A percentile compares a stretch with the other conserved stretches of the same genome.
Evolutionary conservation across 2,113 vertebrate species (phyloP).

Genomic region (Upupa epops): DNA sequence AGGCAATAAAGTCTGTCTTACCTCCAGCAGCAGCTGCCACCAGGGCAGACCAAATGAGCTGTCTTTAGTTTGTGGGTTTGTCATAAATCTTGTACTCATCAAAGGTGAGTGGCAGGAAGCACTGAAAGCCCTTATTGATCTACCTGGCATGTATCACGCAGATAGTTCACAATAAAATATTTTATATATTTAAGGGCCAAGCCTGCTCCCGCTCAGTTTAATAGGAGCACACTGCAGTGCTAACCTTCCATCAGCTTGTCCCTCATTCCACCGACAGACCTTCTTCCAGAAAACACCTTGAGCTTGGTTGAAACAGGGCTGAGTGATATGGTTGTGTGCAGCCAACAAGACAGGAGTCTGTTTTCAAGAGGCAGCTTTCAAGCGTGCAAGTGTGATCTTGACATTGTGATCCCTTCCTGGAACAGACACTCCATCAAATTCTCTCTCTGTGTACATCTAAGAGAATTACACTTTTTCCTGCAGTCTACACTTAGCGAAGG

Average conservation of each 20-base stretch:
- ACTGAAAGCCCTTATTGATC: slow-evolving; percentile 49
- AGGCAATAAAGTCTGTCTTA: slow-evolving; percentile 34
- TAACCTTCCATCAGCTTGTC: not conserved
- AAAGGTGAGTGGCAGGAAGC: slow-evolving; percentile 48
- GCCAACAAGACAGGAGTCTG: not conserved
- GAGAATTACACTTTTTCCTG: not conserved
- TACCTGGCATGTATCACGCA: slow-evolving; percentile 29
- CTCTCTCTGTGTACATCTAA: not conserved
- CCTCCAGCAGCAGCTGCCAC: slow-evolving; percentile 35
- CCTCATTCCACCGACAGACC: not conserved
- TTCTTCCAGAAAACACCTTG: not conserved
- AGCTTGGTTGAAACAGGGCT: not conserved
- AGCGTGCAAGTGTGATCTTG: not conserved
- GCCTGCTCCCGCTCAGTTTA: slow-evolving; percentile 15
- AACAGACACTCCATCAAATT: slow-evolving; percentile 1
- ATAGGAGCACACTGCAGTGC: not conserved
- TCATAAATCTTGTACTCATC: slow-evolving; percentile 44
- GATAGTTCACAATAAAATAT: slow-evolving; percentile 51
- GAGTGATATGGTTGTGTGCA: not conserved
- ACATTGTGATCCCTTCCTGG: not conserved
- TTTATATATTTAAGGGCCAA: slow-evolving; percentile 31
- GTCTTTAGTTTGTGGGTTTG: slow-evolving; percentile 22
- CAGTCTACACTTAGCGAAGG: not conserved
- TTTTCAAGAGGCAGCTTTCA: slow-evolving; percentile 2
- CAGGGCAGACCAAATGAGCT: slow-evolving; percentile 7